Evolutionary conservation across 2,888 invertebrate genomes (phyloP).

Genomic region (Polyommatus icarus): DNA sequence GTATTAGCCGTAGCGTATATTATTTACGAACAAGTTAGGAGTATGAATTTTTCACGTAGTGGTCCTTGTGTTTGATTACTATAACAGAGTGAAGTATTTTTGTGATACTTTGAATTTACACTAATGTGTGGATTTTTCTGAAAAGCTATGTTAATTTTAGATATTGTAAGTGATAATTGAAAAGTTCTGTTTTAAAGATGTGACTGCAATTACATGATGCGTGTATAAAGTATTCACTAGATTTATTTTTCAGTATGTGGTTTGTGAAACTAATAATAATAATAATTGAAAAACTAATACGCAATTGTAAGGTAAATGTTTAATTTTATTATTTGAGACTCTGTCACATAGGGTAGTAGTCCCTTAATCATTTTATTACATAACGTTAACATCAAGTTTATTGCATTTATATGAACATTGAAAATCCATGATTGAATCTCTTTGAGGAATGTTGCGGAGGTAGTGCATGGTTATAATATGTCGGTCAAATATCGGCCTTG

Average conservation of each 20-base stretch:
- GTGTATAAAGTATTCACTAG: conserved; percentile 13
- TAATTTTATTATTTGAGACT: not conserved
- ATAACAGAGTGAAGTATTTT: conserved; percentile 29
- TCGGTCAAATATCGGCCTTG: too few species aligned
- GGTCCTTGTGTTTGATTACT: conserved; percentile 32
- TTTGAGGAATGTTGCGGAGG: not conserved
- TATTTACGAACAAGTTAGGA: conserved; percentile 52
- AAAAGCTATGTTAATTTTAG: conserved; percentile 12
- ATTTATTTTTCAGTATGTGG: not conserved
- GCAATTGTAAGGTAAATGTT: not conserved
- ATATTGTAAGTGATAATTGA: conserved; percentile 23
- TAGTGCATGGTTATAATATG: too few species aligned
- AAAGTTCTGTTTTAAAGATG: conserved; percentile 2
- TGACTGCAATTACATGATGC: not conserved
- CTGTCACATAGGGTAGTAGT: not conserved
- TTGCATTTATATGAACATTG: not conserved
- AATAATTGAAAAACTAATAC: not conserved
- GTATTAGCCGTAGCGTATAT: conserved; percentile 70
- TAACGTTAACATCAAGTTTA: not conserved
- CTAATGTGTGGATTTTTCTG: conserved; percentile 24
- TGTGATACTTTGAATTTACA: conserved; percentile 30
- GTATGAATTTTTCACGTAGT: conserved; percentile 33
- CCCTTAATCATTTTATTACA: not conserved
- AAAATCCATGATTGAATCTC: not conserved
- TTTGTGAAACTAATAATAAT: conserved; percentile 7